Conservation (phyloP, 2,797 vertebrate species). For the Tamandua tetradactyla region DNA sequence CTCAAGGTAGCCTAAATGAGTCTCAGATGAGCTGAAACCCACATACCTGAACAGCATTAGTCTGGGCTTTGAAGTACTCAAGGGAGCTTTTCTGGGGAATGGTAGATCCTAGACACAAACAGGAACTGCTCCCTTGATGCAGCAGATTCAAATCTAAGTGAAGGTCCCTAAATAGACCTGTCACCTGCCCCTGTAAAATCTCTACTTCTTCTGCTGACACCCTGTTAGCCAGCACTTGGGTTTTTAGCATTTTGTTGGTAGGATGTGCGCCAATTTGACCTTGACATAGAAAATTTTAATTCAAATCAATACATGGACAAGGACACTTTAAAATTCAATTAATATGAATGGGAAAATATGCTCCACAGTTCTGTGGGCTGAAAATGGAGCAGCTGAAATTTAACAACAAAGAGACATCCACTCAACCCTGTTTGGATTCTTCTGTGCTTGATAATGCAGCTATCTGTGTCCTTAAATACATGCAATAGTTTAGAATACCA, state of each 20-base stretch:
- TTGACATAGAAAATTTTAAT: conserved; percentile 89
- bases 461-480: conserved; percentile 71
- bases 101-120: not conserved
- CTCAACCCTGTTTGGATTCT: conserved; percentile 63
- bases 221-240: conserved; percentile 82
- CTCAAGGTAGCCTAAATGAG: not conserved
- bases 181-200: conserved; percentile 66
- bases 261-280: conserved; percentile 85
- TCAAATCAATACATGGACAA: conserved; percentile 90
- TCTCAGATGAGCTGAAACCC: not conserved
- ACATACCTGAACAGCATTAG: accelerated
- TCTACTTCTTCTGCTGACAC: conserved; percentile 79
- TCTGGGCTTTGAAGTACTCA: not conserved
- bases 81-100: not conserved
- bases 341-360: conserved; percentile 88
- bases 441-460: conserved; percentile 60
- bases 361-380: conserved; percentile 82
- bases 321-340: conserved; percentile 93
- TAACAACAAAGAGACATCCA: conserved; percentile 64
- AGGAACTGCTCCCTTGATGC: not conserved
- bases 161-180: not conserved
- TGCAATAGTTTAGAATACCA: conserved; percentile 66
- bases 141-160: not conserved
- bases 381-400: conserved; percentile 81
- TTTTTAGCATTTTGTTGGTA: conserved; percentile 85